Evolutionary conservation across 2,797 vertebrate genomes (phyloP).

Genomic region (Urophycis tenuis): DNA sequence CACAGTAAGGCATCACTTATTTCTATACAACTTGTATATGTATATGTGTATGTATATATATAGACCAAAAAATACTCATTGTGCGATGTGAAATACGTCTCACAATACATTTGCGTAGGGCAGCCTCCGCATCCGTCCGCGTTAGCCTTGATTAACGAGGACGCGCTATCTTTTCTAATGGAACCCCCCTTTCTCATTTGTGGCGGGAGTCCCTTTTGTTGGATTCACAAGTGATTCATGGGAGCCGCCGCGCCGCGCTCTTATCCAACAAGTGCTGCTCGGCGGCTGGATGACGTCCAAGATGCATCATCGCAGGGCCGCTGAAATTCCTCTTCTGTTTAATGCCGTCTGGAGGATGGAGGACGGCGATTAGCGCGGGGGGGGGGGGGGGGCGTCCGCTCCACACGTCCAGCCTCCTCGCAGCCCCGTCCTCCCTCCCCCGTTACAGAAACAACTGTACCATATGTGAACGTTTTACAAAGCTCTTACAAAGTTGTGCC

Average conservation of each 20-base stretch:
- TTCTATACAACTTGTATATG: not conserved
- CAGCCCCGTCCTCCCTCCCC: not conserved
- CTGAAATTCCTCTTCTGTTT: conserved; percentile 45
- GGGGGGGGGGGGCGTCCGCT: conserved; percentile 44
- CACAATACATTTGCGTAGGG: not conserved
- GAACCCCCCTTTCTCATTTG: conserved; percentile 36
- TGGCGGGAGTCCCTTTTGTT: conserved; percentile 44
- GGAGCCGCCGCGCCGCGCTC: conserved; percentile 40
- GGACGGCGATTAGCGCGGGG: conserved; percentile 44
- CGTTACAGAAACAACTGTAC: not conserved
- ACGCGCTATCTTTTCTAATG: conserved; percentile 28
- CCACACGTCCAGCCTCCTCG: not conserved
- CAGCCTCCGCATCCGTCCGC: not conserved
- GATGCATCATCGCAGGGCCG: conserved; percentile 49
- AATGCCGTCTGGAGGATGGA: conserved; percentile 36
- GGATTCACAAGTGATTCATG: conserved; percentile 52
- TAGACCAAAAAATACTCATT: not conserved
- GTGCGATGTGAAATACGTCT: not conserved
- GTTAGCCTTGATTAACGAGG: not conserved
- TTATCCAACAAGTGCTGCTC: not conserved
- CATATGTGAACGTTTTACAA: not conserved
- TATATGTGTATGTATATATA: not conserved
- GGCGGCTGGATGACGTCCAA: conserved; percentile 51
- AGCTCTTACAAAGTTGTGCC: not conserved
- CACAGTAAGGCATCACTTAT: not conserved